Base-by-base conservation (phyloP, 2,797 vertebrate species). In the Otus scops region DNA sequence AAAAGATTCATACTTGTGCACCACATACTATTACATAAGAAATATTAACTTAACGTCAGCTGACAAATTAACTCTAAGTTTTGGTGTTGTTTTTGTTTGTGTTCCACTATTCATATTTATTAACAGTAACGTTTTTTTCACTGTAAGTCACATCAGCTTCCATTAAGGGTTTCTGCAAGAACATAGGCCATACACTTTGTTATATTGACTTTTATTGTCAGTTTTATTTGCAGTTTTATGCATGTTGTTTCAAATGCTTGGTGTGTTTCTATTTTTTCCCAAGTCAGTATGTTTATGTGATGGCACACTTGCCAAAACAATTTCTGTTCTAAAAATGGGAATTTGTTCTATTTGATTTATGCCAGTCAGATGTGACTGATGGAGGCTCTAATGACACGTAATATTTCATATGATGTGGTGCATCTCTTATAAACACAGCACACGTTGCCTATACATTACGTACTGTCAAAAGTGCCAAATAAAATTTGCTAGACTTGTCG, bases 161-260 rank as follows among this genome's bases (percentile, higher is more conserved):
- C 38, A 82, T 34, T 88, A 85, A 59, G 38, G 24, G 22, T 68
- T 94, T 84, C 64, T 94, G 48, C 41, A 90, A 79, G 50, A 81
- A 47, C 53, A 78, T 0, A n/a, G 53, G 38, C 76, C 85, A 19
- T 45, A 50, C 13, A 65, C 18, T 64, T 73, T 83, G 50, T 75
- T 88, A 67, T 13, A 74, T 2, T 94, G 82, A 57, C 79, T 78
- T 96, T 90, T 93, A 92, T 24, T 88, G 73, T 80, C 73, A 71
- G 23, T 75, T 95, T 89, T 85, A 95, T 85, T 92, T 88, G 56
- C 45, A 74, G 68, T 85, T 92, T 95, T 95, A 93, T 57, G 38
- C 3, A 8, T 71, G 65, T 28, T 3, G 7, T 91, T 94, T 92
- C 79, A 71, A 83, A 84, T 26, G 7, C 41, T 84, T 60, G 13